Evolutionary conservation across 2,888 invertebrate genomes (phyloP).

Genomic region (Tetragonisca angustula): DNA sequence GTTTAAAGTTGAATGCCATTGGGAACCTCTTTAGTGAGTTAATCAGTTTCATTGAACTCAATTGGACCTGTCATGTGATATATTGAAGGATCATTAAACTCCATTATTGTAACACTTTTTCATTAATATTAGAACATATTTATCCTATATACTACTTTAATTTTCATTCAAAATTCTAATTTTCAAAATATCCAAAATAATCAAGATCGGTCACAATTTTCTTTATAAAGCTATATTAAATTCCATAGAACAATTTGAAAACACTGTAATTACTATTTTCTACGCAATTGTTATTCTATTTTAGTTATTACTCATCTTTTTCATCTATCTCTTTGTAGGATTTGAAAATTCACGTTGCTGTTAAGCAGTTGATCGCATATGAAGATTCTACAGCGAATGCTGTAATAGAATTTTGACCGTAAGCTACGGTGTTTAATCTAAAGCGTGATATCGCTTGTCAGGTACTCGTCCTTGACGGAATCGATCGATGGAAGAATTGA

Average conservation of each 20-base stretch:
- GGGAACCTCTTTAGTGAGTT: neutral
- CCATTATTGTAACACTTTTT: neutral
- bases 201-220: neutral
- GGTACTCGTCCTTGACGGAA: conserved; percentile 48
- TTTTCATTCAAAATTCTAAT: too few relatives aligned
- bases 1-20: neutral
- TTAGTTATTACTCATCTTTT: too few relatives aligned
- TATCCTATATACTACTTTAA: too few relatives aligned
- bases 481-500: conserved; percentile 57
- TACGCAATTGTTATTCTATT: too few relatives aligned
- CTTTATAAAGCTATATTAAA: neutral
- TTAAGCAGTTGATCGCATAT: neutral
- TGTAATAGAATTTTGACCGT: neutral
- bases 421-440: conserved; percentile 30
- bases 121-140: neutral
- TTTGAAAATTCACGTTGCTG: neutral
- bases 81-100: neutral
- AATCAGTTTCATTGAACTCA: conserved; percentile 29
- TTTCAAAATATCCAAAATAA: neutral
- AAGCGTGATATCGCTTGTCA: conserved; percentile 32
- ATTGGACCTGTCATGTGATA: conserved; percentile 13
- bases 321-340: neutral
- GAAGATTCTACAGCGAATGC: neutral
- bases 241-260: neutral
- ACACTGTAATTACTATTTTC: too few relatives aligned